phyloP scores from a whole-genome alignment of 64 coral and sea anemone species.

The Trachythela sp. region DNA sequence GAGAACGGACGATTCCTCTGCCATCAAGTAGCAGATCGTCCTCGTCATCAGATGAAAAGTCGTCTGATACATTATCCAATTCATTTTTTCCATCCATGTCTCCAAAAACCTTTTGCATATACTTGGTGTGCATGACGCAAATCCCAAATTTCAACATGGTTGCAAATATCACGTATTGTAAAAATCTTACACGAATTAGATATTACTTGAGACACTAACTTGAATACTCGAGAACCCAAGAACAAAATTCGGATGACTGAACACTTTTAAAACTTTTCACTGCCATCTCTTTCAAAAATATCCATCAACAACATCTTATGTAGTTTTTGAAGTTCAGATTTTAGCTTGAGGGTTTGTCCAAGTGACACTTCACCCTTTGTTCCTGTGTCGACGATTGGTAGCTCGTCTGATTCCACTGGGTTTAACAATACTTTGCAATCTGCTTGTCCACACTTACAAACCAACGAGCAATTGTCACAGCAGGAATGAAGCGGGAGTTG shows the following conservation, averaged over 20 bases:
- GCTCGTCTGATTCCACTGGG: neutral
- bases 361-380: neutral
- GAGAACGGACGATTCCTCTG: no score
- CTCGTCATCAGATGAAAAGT: neutral
- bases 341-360: neutral
- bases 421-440: constrained; percentile 4
- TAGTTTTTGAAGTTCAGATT: neutral
- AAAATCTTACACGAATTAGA: constrained; percentile 23
- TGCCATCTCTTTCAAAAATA: neutral
- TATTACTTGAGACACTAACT: constrained; percentile 56
- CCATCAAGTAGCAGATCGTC: neutral
- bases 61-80: neutral
- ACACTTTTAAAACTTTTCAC: neutral
- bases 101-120: constrained; percentile 40
- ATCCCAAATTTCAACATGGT: constrained; percentile 59
- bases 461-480: constrained; percentile 57
- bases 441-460: constrained; percentile 44
- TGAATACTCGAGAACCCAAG: constrained; percentile 49
- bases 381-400: neutral
- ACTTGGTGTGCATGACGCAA: constrained; percentile 43
- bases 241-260: neutral
- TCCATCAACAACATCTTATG: neutral
- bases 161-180: constrained; percentile 37
- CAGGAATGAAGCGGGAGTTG: constrained; percentile 26
- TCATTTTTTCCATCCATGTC: neutral